Base-by-base conservation (phyloP, 2,113 vertebrate genomes). In the Chloropsis hardwickii region DNA sequence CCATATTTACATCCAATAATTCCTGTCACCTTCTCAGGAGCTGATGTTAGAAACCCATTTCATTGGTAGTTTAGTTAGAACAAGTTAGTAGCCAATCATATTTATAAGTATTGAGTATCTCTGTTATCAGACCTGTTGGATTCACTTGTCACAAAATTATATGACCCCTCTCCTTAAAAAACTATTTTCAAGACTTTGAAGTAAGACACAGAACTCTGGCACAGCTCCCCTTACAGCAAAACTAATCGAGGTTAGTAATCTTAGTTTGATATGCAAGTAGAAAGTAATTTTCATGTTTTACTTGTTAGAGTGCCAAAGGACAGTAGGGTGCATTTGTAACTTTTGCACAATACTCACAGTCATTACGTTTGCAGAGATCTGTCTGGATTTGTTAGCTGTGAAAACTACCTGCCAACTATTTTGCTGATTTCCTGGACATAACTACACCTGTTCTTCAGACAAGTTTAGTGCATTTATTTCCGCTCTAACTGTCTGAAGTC, bases 271-370 rank as follows among this genome's bases (percentile, higher is more conserved):
- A 96, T 62, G 83, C 72, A 91, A 93, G 86, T 79, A 94, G 90
- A 96, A 96, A 95, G 88, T 81, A 9, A 94, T 90, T 90, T 74
- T 93, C 53, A 28, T 94, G 84, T 90, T 92, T 92, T 83, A 91
- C 84, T 95, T 95, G 86, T 95, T 88, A 81, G 57, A 86, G n/a
- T 84, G 91, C 86, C 92, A 96, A 90, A 96, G 95, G 93, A 96
- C 93, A 90, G 83, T 86, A 79, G 92, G 94, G 86, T 94, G 87
- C 81, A 84, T 86, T 92, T 90, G 60, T 82, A 92, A 80, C 88
- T 94, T 95, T 88, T 89, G 81, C 78, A 90, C 81, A 94, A 64
- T 86, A 66, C 73, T 93, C 10, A 6, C 20, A 14, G 81, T 86
- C 86, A 84, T 85, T 92, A 90, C 39, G 89, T 96, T 92, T 93